phyloP scores from a whole-genome alignment of 2,113 vertebrate species.

The Melierax canorus region DNA sequence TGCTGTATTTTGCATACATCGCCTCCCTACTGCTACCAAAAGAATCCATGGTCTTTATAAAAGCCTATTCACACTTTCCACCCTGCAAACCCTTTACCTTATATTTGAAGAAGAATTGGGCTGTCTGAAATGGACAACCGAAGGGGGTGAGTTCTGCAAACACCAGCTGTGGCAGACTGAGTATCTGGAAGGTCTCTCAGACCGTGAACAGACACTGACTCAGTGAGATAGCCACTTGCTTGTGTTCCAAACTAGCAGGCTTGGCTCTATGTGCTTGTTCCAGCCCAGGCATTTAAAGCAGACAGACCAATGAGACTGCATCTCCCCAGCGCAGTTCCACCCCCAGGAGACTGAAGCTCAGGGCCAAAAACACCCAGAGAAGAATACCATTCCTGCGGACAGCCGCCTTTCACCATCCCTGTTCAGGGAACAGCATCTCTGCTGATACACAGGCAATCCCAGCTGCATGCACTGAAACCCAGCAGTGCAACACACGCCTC shows the following conservation, averaged over 20 bases:
- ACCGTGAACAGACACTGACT: too few relatives aligned
- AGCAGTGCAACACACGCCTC: neutral
- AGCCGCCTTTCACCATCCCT: accelerated
- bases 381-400: neutral
- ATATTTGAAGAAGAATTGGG: neutral
- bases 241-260: too few relatives aligned
- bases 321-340: neutral
- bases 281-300: neutral
- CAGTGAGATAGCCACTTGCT: too few relatives aligned
- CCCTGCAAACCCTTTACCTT: neutral
- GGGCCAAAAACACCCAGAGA: neutral
- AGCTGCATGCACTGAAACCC: accelerated
- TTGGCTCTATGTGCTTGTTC: neutral
- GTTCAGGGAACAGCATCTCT: neutral
- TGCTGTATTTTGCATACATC: neutral
- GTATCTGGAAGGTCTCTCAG: neutral
- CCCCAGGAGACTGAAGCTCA: neutral
- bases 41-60: neutral
- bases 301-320: too few relatives aligned
- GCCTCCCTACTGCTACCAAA: neutral
- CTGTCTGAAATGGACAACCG: neutral
- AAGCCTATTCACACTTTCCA: neutral
- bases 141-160: neutral
- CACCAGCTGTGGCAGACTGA: neutral
- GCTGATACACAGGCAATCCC: neutral